Percentiles rank a stretch among this genome's conserved stretches.
These are phyloP conservation scores for Tinea pellionella DNA, from an alignment of 2,888 invertebrate species.

Conservation along the genomic window DNA sequence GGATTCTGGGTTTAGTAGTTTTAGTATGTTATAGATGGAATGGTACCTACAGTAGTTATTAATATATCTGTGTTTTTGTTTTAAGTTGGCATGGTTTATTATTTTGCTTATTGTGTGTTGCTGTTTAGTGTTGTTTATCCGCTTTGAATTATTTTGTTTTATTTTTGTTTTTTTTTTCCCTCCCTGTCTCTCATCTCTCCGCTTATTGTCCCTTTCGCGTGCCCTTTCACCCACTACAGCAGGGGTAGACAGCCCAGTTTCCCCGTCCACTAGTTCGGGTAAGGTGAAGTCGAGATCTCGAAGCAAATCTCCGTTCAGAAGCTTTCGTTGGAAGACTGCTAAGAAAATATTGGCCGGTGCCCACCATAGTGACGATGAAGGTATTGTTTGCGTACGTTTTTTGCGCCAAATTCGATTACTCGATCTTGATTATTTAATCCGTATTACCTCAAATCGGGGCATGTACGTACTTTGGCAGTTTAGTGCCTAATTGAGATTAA, in stretches of 20 bases:
- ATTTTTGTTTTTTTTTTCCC: conserved; percentile 35
- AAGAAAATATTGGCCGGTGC: conserved; percentile 74
- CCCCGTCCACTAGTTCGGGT: conserved; percentile 57
- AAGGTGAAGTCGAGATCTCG: conserved; percentile 86
- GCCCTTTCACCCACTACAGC: conserved; percentile 31
- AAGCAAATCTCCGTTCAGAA: conserved; percentile 94
- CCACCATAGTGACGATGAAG: conserved; percentile 85
- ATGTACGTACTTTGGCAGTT: no score
- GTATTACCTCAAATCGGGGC: no score
- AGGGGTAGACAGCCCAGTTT: conserved; percentile 16
- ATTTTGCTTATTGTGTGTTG: background rate
- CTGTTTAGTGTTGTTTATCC: conserved; percentile 45
- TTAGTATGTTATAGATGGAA: background rate
- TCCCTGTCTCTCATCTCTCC: conserved; percentile 17
- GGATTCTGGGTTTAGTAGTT: background rate
- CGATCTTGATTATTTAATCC: no score
- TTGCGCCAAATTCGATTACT: background rate
- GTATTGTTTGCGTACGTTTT: conserved; percentile 47
- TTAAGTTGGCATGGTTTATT: background rate
- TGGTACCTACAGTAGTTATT: background rate
- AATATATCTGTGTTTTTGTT: conserved; percentile 14
- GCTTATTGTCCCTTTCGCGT: conserved; percentile 17
- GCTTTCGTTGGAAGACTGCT: conserved; percentile 91
- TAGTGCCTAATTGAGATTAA: no score
- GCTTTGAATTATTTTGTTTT: conserved; percentile 58